Base-by-base conservation (phyloP, 2,113 vertebrate species). In the Brachyhypopomus gauderio region DNA sequence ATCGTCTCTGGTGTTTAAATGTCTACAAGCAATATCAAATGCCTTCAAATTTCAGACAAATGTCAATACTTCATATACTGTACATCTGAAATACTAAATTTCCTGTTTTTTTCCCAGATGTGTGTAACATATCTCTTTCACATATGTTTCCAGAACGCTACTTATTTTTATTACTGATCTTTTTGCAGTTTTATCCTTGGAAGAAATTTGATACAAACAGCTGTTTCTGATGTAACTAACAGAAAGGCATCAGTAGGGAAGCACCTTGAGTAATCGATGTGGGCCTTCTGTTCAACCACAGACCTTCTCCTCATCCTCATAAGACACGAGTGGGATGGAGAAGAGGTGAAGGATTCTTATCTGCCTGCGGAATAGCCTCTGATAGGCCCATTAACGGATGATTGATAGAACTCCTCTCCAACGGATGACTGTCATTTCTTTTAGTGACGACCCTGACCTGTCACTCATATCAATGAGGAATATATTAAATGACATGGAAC, bases 401-500 rank as follows among this genome's bases (percentile, higher is more conserved):
- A 84, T 86, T 77, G 82, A 86, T 82, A 72, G 64, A 34, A 55
- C 30, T 79, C 82, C 74, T 70, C 72, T 67, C 72, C 79, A 72
- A 77, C 36, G 77, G 75, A 84, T 75, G 75, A 73, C 69, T 58
- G 82, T 77, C 73, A 63, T 83, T 83, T 70, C 75, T 72, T 77
- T 77, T 23, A 78, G 85, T 16, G 81, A 77, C 64, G 79, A 56
- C 78, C 85, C 72, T 81, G 81, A 78, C 38, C 85, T 60, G 81
- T 80, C 84, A 78, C 72, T 83, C 75, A 80, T 69, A 67, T 76
- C 76, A 80, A 60, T 83, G 81, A 83, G 77, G 72, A 77, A 72
- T 64, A 80, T 80, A 78, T 76, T 75, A 82, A 83, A 83, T 77
- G 73, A 60, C 78, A 64, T 64, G 75, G 77, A 83, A 72, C 48